Conservation (phyloP, 2,113 vertebrate species). For the Rafetus swinhoei region DNA sequence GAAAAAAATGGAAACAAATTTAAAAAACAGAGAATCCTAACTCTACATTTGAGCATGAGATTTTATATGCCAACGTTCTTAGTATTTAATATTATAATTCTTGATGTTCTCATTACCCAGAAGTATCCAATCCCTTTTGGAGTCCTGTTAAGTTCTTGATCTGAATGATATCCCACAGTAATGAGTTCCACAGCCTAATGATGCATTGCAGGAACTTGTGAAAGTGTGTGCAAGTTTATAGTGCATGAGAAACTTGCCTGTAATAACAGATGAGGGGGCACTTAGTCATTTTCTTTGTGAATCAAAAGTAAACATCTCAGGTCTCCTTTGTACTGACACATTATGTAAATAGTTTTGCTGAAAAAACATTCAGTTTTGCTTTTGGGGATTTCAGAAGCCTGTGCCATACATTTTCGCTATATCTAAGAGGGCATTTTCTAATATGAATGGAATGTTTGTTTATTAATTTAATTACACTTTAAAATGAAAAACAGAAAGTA, state of each 20-base stretch:
- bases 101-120: constrained; percentile 19
- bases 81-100: not conserved
- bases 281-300: constrained; percentile 39
- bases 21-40: not conserved
- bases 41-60: not conserved
- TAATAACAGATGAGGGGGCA: constrained; percentile 17
- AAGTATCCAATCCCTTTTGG: not conserved
- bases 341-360: constrained; percentile 17
- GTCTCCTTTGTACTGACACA: constrained; percentile 3
- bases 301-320: constrained; percentile 40
- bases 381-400: constrained; percentile 57
- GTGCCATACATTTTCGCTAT: constrained; percentile 26
- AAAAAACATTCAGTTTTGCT: constrained; percentile 64
- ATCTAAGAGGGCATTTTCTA: constrained; percentile 48
- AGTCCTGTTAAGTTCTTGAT: not conserved
- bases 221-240: constrained; percentile 17
- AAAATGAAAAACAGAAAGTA: constrained; percentile 38
- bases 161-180: not conserved
- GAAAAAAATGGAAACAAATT: not conserved
- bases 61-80: not conserved
- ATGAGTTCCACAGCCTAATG: not conserved
- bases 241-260: not conserved
- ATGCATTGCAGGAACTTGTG: not conserved
- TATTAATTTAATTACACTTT: constrained; percentile 59
- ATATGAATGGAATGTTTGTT: constrained; percentile 57